Evolutionary conservation across 2,888 invertebrate species (phyloP), one percentile per base, ranked within the genome.

Genomic region (Macrosoma leucophasiata): DNA sequence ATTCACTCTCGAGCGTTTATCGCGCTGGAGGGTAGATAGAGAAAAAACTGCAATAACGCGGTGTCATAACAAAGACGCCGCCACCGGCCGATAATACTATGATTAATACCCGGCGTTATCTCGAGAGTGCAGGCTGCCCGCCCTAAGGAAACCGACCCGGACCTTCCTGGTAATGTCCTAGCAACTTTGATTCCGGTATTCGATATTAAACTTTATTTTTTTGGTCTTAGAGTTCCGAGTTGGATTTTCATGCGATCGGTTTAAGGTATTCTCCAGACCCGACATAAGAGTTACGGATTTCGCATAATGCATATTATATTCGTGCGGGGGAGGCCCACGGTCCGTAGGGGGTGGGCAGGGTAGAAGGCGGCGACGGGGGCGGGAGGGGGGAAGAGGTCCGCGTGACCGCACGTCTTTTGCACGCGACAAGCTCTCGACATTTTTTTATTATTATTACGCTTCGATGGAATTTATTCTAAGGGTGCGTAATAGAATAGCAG

Each of bases 371-470:
- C 46, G 28, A 36, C 23, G 28, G 13, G 35, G 33, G 34, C 29
- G 29, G 42, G 43, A 37, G 33, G 41, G 41, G 33, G 46, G 43
- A 46, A 36, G 52, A 43, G 62, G 63, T 49, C 58, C 71, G 72
- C 75, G 75, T 73, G 81, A 78, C 81, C 81, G 70, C 81, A 81
- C 81, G 81, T 82, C 82, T 75, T 72, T 71, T 77, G 77, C 82
- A 81, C 81, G 79, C 82, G 82, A 79, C 81, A 73, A 77, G 69
- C 71, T 79, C 81, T 81, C 74, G 68, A 81, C 81, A 78, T 81
- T 82, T 82, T 82, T 82, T 82, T 82, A 82, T 82, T 81, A 82
- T 82, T 82, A 82, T 82, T 81, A 81, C 77, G 77, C 81, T 78
- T 74, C 78, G 77, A 75, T 75, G 79, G 78, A 79, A 78, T 78